Percentiles rank a stretch among this genome's conserved stretches.
Conservation (phyloP, 2,888 invertebrate genomes). For the Deilephila porcellus region DNA sequence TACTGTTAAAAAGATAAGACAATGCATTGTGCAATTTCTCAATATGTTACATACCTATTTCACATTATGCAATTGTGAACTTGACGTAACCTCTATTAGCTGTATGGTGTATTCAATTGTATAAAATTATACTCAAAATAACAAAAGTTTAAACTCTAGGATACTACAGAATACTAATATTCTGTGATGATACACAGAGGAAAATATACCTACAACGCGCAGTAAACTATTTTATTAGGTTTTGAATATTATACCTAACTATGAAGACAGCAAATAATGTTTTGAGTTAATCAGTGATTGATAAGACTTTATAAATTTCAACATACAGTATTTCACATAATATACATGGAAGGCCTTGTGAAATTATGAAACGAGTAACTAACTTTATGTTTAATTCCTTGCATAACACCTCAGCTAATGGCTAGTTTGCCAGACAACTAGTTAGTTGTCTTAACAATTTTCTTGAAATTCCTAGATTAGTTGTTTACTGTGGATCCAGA, state of each 20-base stretch:
- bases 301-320: too few relatives aligned
- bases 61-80: background rate
- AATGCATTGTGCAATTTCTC: background rate
- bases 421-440: background rate
- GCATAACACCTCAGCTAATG: background rate
- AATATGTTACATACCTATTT: background rate
- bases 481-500: constrained; percentile 36
- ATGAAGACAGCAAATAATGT: too few relatives aligned
- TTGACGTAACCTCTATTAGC: background rate
- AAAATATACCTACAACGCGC: too few relatives aligned
- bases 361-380: too few relatives aligned
- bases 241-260: too few relatives aligned
- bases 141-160: background rate
- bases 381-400: background rate
- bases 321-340: too few relatives aligned
- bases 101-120: background rate
- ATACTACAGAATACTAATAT: too few relatives aligned
- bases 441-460: background rate
- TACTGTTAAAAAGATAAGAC: background rate
- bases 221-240: too few relatives aligned
- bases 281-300: too few relatives aligned
- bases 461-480: background rate
- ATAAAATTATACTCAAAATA: background rate
- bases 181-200: too few relatives aligned
- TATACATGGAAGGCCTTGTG: too few relatives aligned